Conservation (phyloP, 1,140 invertebrate species). For the Diprion similis region DNA sequence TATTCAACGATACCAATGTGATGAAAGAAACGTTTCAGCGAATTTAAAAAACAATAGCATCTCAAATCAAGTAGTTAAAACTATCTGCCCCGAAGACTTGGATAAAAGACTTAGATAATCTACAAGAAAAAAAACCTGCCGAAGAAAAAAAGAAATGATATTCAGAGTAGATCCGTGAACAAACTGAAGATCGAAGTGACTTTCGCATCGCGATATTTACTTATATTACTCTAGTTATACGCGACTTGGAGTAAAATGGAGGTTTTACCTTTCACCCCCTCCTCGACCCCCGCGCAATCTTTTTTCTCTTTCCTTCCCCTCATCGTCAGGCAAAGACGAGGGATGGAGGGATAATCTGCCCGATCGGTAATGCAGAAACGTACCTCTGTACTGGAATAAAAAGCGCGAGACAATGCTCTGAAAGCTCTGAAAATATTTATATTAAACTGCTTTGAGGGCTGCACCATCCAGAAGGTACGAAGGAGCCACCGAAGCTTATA, state of each 20-base stretch:
- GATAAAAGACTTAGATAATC: too few relatives aligned
- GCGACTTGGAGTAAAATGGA: not conserved
- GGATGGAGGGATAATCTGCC: conserved; percentile 42
- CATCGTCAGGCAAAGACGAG: conserved; percentile 27
- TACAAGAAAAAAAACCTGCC: too few relatives aligned
- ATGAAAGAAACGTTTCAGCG: too few relatives aligned
- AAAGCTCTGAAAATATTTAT: conserved; percentile 26
- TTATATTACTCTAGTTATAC: conserved; percentile 1
- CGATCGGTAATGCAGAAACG: conserved; percentile 31
- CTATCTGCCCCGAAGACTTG: too few relatives aligned
- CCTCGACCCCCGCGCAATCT: too few relatives aligned
- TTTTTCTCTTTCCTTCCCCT: conserved; percentile 18
- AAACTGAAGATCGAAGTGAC: conserved; percentile 34
- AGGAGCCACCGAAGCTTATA: conserved; percentile 11
- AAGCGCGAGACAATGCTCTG: conserved; percentile 24
- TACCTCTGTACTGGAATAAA: not conserved
- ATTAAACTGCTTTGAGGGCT: conserved; percentile 28
- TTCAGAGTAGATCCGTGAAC: too few relatives aligned
- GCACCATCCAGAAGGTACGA: not conserved
- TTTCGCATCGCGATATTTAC: conserved; percentile 28
- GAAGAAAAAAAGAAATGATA: too few relatives aligned
- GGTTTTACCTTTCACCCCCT: not conserved
- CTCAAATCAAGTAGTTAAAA: too few relatives aligned
- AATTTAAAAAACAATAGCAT: too few relatives aligned
- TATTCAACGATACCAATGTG: too few relatives aligned